Conservation (phyloP, 2,113 vertebrate species). For the Syngnathus floridae region DNA sequence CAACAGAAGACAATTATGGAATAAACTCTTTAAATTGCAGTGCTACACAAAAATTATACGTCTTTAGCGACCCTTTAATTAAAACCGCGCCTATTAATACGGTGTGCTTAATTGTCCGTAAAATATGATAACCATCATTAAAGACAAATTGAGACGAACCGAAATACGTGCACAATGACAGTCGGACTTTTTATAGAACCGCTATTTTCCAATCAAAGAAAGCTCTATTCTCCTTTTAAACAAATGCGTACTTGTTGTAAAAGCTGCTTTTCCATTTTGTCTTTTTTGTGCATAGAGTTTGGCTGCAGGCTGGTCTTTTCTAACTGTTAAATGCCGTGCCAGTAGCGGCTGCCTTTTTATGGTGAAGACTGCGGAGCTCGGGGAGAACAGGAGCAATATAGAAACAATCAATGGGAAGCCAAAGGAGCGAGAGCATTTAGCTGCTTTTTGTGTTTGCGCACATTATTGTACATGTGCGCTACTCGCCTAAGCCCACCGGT, state of each 20-base stretch:
- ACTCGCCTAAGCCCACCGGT: slow-evolving; percentile 41
- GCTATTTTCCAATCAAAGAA: background rate
- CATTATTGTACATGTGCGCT: slow-evolving; percentile 42
- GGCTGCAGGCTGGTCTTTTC: slow-evolving; percentile 41
- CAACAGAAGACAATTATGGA: no score
- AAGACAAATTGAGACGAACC: background rate
- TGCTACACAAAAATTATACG: no score
- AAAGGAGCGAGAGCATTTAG: slow-evolving; percentile 31
- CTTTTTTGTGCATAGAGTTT: slow-evolving; percentile 24
- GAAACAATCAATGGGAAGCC: slow-evolving; percentile 55
- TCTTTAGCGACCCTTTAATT: no score
- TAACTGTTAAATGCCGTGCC: slow-evolving; percentile 43
- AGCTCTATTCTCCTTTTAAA: background rate
- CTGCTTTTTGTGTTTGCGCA: slow-evolving; percentile 29
- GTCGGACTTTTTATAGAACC: background rate
- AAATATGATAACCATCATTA: background rate
- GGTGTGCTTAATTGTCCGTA: no score
- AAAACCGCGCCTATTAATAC: no score
- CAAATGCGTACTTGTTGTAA: slow-evolving; percentile 7
- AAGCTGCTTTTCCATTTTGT: background rate
- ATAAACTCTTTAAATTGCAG: no score
- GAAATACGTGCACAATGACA: background rate
- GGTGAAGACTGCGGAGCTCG: slow-evolving; percentile 34
- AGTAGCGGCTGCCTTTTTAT: slow-evolving; percentile 34
- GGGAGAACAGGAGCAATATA: slow-evolving; percentile 30